phyloP scores from a whole-genome alignment of 2,888 invertebrate species.

The Oscheius sp. region DNA sequence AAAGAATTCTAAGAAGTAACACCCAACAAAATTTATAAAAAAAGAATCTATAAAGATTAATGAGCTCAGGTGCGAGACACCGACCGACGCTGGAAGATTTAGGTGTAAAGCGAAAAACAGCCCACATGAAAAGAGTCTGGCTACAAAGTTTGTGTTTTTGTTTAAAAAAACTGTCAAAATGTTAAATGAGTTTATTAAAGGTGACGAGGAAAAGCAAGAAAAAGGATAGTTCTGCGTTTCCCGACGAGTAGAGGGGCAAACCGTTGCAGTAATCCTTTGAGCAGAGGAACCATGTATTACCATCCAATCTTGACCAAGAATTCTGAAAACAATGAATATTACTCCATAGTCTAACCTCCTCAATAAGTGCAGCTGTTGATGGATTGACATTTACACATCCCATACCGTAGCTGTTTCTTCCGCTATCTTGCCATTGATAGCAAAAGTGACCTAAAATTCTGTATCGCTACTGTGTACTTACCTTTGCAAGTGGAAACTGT shows the following conservation, averaged over 20 bases:
- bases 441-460: background rate
- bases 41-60: slow-evolving; percentile 24
- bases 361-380: background rate
- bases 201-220: too few species aligned
- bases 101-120: slow-evolving; percentile 30
- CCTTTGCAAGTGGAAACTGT: slow-evolving; percentile 2
- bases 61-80: slow-evolving; percentile 25
- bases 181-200: background rate
- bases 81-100: background rate
- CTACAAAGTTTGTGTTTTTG: slow-evolving; percentile 1
- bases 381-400: background rate
- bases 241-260: background rate
- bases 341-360: background rate
- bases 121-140: slow-evolving; percentile 17
- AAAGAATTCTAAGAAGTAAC: too few species aligned
- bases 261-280: slow-evolving; percentile 1
- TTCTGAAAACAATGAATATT: background rate
- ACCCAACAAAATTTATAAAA: too few species aligned
- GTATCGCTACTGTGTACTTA: background rate
- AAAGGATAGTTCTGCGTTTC: too few species aligned
- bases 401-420: background rate
- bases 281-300: background rate
- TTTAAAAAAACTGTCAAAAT: background rate
- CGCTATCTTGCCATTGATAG: background rate
- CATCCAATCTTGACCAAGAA: background rate